Conservation (phyloP, 2,113 vertebrate species). For the Canis aureus region DNA sequence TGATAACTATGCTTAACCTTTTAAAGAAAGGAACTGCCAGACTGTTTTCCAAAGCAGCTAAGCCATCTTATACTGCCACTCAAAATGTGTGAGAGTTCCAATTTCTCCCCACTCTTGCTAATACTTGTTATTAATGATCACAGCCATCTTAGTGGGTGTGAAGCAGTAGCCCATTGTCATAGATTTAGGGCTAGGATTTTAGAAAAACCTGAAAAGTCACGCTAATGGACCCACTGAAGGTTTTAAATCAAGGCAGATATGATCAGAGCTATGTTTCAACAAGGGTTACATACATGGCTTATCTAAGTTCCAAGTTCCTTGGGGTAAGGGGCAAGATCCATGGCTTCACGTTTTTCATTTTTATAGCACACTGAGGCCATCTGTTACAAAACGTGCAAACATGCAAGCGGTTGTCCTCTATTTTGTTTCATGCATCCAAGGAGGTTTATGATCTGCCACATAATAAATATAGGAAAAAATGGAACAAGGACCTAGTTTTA, state of each 20-base stretch:
- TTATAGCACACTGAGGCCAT: neutral
- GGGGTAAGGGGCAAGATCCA: neutral
- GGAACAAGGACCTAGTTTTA: conserved; percentile 1
- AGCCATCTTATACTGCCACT: neutral
- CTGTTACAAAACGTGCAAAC: conserved; percentile 18
- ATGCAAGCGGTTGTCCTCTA: neutral
- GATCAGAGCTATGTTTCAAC: neutral
- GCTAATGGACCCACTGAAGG: neutral
- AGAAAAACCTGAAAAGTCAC: conserved; percentile 38
- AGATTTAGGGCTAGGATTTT: conserved; percentile 20
- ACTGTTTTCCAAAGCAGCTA: neutral
- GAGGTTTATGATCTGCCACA: conserved; percentile 7
- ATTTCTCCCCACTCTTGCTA: neutral
- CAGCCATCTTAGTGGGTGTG: neutral
- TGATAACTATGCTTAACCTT: neutral
- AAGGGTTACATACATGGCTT: neutral
- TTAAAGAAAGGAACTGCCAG: conserved; percentile 21
- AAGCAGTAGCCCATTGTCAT: neutral
- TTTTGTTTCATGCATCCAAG: neutral
- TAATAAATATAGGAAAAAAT: neutral
- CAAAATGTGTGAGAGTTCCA: neutral
- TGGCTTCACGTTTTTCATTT: neutral
- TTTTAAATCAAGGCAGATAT: neutral
- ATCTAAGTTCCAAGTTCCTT: neutral
- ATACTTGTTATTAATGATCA: neutral